Base-by-base conservation (phyloP, 2,888 invertebrate species). In the Pachliopta kotzebuea region DNA sequence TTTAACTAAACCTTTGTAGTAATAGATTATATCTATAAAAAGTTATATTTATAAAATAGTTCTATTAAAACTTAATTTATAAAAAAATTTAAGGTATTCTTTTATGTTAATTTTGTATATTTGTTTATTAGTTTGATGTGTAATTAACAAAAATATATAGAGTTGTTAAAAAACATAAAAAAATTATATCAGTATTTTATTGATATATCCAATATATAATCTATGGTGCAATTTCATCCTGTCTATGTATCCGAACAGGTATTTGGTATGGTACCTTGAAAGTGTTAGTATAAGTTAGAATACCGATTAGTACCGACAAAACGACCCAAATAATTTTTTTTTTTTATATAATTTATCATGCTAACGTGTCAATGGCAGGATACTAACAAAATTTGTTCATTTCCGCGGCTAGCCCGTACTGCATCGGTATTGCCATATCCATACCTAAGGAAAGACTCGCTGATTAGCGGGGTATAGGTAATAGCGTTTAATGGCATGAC, bases 331-430 rank as follows among this genome's bases (percentile, higher is more conserved):
- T 59, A 54, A 62, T 21, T 21, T 68, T 55, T 69, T 45, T 45
- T n/a, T n/a, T 18, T 68, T 60, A 63, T 55, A 66, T 62, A 68
- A 67, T 68, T 68, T 65, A 70, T 68, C 84, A 87, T 86, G 85
- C 86, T 75, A 67, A 69, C 72, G 74, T 76, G 73, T 72, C 72
- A 78, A 73, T 73, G 63, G 62, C 69, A 69, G 62, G 56, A 83
- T 89, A 89, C 89, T 89, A 88, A 89, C 89, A 88, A 85, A 86
- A 72, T 76, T 88, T 86, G 83, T 73, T 82, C 77, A 90, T 76
- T 75, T 87, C 87, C 64, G 83, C 82, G 74, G 83, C 80, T 71
- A 90, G 81, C 72, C 85, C 84, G 82, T 83, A 89, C 86, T 83
- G 88, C 80, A 85, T 83, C 81, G 86, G 79, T 81, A 86, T 75